Evolutionary conservation across 2,113 vertebrate species (phyloP).

Genomic region (Anhinga rufa): DNA sequence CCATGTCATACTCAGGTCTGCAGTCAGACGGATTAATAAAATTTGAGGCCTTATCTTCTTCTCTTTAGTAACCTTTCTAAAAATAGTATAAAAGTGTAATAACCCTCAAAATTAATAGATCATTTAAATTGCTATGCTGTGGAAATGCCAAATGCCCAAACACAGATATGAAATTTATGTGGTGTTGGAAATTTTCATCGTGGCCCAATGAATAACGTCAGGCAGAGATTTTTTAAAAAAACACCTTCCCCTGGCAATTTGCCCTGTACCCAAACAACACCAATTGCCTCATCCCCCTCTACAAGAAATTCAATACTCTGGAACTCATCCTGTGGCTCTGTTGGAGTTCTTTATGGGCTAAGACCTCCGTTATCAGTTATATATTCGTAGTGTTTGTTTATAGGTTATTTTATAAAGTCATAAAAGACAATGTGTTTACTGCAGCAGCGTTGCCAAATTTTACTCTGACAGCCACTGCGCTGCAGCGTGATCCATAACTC

Average conservation of each 20-base stretch:
- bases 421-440: background rate
- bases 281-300: rapidly evolving
- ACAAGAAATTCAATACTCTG: background rate
- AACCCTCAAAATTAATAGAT: background rate
- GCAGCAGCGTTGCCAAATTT: background rate
- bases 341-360: background rate
- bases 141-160: background rate
- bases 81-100: background rate
- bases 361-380: background rate
- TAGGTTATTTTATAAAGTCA: background rate
- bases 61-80: background rate
- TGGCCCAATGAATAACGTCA: background rate
- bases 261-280: background rate
- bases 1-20: background rate
- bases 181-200: background rate
- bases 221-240: background rate
- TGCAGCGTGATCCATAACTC: background rate
- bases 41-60: background rate
- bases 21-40: background rate
- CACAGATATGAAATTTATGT: background rate
- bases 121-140: background rate
- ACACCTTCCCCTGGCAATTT: background rate
- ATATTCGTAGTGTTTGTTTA: background rate
- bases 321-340: background rate
- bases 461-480: background rate